A percentile compares a stretch with the other conserved stretches of the same genome.
Evolutionary conservation across 2,797 vertebrate genomes (phyloP).

Genomic region (Spinibarbus caldwelli): DNA sequence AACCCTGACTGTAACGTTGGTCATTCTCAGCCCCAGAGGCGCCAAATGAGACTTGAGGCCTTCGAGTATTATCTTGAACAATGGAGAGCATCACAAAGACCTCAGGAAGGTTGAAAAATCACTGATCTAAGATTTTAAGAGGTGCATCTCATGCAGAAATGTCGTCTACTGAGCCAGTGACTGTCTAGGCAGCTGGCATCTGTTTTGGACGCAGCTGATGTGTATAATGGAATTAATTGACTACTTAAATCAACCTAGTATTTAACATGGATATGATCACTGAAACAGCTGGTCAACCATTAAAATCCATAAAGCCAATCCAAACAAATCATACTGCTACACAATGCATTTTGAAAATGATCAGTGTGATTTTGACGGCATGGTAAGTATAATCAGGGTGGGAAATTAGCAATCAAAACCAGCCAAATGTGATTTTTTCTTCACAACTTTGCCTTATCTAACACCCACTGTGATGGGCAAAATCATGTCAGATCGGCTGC

Average conservation of each 20-base stretch:
- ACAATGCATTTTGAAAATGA: background rate
- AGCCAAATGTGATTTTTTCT: background rate
- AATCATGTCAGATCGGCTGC: background rate
- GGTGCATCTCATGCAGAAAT: background rate
- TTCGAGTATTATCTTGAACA: too few species aligned
- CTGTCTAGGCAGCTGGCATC: background rate
- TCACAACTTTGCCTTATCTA: background rate
- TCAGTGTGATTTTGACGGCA: background rate
- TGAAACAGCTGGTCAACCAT: conserved; percentile 4
- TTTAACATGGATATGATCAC: conserved; percentile 37
- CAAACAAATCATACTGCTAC: background rate
- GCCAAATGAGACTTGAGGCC: too few species aligned
- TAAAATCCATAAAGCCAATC: background rate
- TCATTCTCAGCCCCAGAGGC: too few species aligned
- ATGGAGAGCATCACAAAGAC: too few species aligned
- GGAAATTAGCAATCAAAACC: background rate
- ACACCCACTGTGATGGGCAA: background rate
- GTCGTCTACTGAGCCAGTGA: too few species aligned
- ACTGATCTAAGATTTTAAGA: too few species aligned
- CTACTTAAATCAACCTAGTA: conserved; percentile 9
- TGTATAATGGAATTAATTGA: conserved; percentile 12
- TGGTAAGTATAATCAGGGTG: background rate
- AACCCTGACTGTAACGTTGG: too few species aligned
- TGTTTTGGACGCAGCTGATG: background rate
- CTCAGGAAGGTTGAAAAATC: too few species aligned